Evolutionary conservation across 2,888 invertebrate genomes (phyloP).

Genomic region (Capitulum mitella): DNA sequence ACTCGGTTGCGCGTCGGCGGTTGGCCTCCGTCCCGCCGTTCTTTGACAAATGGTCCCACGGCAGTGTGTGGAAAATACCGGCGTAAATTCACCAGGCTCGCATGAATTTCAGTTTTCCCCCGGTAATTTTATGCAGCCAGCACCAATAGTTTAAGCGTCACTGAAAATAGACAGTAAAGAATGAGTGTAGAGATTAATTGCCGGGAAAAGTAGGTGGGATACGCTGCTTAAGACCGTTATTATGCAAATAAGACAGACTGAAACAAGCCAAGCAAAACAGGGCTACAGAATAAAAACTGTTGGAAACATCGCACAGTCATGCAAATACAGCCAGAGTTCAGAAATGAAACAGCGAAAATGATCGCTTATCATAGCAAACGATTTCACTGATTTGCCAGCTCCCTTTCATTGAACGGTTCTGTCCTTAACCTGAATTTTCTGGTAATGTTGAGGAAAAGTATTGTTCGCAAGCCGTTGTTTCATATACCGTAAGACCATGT

Average conservation of each 20-base stretch:
- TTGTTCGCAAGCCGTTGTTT: too few relatives aligned
- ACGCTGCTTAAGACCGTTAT: constrained; percentile 11
- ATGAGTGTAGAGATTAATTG: constrained; percentile 17
- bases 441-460: too few relatives aligned
- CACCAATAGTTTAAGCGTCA: constrained; percentile 21
- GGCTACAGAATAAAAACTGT: not conserved
- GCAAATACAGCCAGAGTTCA: too few relatives aligned
- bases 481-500: too few relatives aligned
- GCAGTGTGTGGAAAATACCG: not conserved
- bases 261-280: not conserved
- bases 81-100: not conserved
- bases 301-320: not conserved
- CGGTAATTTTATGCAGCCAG: constrained; percentile 4
- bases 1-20: too few relatives aligned
- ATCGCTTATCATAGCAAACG: too few relatives aligned
- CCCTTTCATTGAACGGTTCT: too few relatives aligned
- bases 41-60: not conserved
- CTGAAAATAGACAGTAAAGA: constrained; percentile 18
- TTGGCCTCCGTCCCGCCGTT: not conserved
- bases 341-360: too few relatives aligned
- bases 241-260: constrained; percentile 10
- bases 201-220: constrained; percentile 16
- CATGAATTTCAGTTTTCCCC: not conserved
- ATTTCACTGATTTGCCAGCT: too few relatives aligned
- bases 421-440: too few relatives aligned